phyloP scores from a whole-genome alignment of 2,797 vertebrate genomes.

The Telmatherina bonti region DNA sequence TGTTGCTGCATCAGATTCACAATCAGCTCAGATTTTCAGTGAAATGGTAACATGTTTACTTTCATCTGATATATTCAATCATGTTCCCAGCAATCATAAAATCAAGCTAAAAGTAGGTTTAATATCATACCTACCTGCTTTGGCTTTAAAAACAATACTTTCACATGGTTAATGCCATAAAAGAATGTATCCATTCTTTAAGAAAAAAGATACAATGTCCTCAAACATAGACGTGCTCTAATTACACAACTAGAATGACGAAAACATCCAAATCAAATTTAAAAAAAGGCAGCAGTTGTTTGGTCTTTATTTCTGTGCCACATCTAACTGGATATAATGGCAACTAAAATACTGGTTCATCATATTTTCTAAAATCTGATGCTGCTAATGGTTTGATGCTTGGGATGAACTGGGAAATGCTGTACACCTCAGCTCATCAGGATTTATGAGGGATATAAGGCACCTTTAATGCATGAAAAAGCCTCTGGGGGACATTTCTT shows the following conservation, averaged over 20 bases:
- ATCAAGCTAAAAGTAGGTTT: no score
- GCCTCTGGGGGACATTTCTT: conserved; percentile 43
- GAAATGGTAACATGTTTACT: no score
- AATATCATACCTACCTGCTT: not conserved
- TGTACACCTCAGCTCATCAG: conserved; percentile 58
- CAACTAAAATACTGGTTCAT: not conserved
- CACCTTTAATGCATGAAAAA: conserved; percentile 49
- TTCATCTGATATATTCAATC: no score
- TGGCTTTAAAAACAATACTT: not conserved
- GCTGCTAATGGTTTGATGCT: not conserved
- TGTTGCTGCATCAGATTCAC: no score
- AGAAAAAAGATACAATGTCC: not conserved
- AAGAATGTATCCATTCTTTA: not conserved
- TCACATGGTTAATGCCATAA: not conserved
- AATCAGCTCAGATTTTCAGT: no score
- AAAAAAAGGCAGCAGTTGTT: not conserved
- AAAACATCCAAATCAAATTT: not conserved
- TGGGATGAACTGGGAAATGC: conserved; percentile 28
- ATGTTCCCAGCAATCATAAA: no score
- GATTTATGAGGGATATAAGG: conserved; percentile 68
- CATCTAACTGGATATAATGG: not conserved
- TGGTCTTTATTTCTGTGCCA: not conserved
- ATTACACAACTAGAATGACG: not conserved
- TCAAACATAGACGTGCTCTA: no score
- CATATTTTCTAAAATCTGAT: not conserved